Conservation (phyloP, 2,888 invertebrate species). For the Lottia gigantea region DNA sequence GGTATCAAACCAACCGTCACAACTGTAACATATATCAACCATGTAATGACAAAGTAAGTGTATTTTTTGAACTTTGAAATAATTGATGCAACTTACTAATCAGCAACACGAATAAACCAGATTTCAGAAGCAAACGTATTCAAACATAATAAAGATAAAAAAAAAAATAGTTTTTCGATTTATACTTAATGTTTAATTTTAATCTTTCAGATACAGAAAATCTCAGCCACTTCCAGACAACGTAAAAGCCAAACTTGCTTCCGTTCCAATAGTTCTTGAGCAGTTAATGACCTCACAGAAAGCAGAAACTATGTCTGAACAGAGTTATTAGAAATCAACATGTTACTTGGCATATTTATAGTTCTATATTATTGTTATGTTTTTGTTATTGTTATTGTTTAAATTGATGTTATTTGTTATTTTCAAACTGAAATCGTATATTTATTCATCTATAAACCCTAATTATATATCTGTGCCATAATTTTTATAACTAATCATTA, state of each 20-base stretch:
- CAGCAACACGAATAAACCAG: too few species aligned
- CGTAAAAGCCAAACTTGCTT: neutral
- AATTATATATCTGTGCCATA: neutral
- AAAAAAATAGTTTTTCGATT: too few species aligned
- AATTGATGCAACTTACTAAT: too few species aligned
- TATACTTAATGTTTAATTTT: neutral
- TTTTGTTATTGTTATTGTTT: too few species aligned
- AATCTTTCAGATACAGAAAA: neutral
- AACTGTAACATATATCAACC: neutral
- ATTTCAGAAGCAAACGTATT: too few species aligned
- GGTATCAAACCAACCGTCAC: constrained; percentile 6
- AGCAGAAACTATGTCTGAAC: neutral
- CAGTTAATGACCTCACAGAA: neutral
- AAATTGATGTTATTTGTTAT: neutral
- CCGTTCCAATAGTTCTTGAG: neutral
- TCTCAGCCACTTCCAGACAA: neutral
- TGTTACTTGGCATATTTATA: too few species aligned
- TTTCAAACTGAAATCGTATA: neutral
- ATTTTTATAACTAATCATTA: neutral
- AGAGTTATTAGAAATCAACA: too few species aligned
- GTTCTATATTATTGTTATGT: too few species aligned
- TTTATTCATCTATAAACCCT: neutral
- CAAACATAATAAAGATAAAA: too few species aligned
- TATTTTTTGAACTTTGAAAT: neutral
- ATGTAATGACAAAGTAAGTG: constrained; percentile 1